Percentiles rank a stretch among this genome's conserved stretches.
These are phyloP conservation scores for Synanthedon tipuliformis DNA, from an alignment of 2,888 invertebrate genomes.

Conservation along the genomic window DNA sequence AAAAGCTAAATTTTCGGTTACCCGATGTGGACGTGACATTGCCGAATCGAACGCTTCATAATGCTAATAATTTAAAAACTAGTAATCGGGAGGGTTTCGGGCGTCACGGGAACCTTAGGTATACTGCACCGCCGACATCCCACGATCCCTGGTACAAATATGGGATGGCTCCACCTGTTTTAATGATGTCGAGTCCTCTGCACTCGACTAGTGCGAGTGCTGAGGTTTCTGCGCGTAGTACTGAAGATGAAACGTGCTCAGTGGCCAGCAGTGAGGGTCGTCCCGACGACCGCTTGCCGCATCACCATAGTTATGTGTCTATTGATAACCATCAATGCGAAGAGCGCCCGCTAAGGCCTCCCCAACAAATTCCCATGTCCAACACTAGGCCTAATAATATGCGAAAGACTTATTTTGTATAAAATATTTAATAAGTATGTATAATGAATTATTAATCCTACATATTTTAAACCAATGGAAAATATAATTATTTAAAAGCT, in stretches of 20 bases:
- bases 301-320: slow-evolving; percentile 70
- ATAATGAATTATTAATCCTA: slow-evolving; percentile 21
- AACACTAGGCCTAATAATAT: slow-evolving; percentile 51
- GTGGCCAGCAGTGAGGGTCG: slow-evolving; percentile 69
- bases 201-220: slow-evolving; percentile 71
- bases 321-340: slow-evolving; percentile 67
- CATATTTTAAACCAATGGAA: background rate
- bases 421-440: slow-evolving; percentile 17
- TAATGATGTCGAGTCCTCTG: slow-evolving; percentile 73
- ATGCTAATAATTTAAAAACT: slow-evolving; percentile 59
- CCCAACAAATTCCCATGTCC: slow-evolving; percentile 62
- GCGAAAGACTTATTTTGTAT: slow-evolving; percentile 67
- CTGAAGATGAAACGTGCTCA: slow-evolving; percentile 74
- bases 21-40: slow-evolving; percentile 77
- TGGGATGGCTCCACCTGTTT: slow-evolving; percentile 60
- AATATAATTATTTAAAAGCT: background rate
- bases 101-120: slow-evolving; percentile 63
- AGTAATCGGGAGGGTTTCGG: slow-evolving; percentile 59
- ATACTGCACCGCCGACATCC: slow-evolving; percentile 64
- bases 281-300: slow-evolving; percentile 61
- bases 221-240: slow-evolving; percentile 72
- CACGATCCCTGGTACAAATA: slow-evolving; percentile 68
- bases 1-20: slow-evolving; percentile 85
- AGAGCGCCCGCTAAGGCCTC: slow-evolving; percentile 58
- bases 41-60: slow-evolving; percentile 69